phyloP scores from a whole-genome alignment of 2,888 invertebrate genomes.

The Eupithecia vulgata region DNA sequence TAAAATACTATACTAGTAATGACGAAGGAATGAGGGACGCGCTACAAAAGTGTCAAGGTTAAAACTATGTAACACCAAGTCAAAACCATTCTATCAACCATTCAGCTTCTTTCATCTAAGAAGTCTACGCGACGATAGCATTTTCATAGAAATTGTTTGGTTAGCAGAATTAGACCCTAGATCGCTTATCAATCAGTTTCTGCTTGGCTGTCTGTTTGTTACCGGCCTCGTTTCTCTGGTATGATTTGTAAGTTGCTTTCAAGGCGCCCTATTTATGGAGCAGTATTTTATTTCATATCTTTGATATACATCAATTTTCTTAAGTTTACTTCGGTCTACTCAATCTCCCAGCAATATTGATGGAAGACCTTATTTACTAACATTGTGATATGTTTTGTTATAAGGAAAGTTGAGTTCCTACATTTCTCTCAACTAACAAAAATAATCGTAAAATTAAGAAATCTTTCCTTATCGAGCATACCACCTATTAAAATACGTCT shows the following conservation, averaged over 20 bases:
- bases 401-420: too few relatives aligned
- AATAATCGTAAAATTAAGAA: not conserved
- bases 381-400: not conserved
- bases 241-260: conserved; percentile 31
- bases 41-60: too few relatives aligned
- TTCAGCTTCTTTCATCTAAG: too few relatives aligned
- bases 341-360: not conserved
- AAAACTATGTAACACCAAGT: too few relatives aligned
- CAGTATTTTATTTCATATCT: not conserved
- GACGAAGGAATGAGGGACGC: too few relatives aligned
- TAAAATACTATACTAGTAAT: too few relatives aligned
- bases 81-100: too few relatives aligned
- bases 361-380: not conserved
- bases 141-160: too few relatives aligned
- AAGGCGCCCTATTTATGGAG: conserved; percentile 26
- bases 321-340: not conserved
- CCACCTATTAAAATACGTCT: not conserved
- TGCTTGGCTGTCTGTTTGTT: conserved; percentile 19
- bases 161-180: not conserved
- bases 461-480: not conserved
- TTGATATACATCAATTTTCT: not conserved
- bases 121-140: too few relatives aligned
- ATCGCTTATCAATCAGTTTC: conserved; percentile 24
- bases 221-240: conserved; percentile 29
- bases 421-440: too few relatives aligned